Base-by-base conservation (phyloP, 2,797 vertebrate genomes). In the Heteromormyrus szaboi region DNA sequence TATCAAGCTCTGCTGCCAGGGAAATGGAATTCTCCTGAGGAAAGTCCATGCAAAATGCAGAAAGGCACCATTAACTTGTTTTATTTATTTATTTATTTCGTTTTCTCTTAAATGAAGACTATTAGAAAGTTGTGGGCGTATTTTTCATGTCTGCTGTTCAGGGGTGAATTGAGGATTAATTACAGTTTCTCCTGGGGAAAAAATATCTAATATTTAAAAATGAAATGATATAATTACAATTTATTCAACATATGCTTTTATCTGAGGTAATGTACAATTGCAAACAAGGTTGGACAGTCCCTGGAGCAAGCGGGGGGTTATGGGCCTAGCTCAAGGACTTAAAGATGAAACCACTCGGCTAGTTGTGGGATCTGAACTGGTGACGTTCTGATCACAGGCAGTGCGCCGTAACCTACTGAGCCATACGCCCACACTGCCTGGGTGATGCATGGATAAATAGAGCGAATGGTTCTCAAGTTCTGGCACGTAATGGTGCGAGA, bases 401-500 rank as follows among this genome's bases (percentile, higher is more conserved):
- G 25, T 3, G 25, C 62, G 29, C 1, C 59, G 2, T 62, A 25
- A 33, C 62, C 25, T 68, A 29, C 65, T 4, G 29, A 5, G 68
- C 14, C 33, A 6, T 0, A 37, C 12, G 4, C 29, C 12, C n/a
- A 62, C 56, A 3, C 29, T 14, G 29, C 29, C 11, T 37, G 12
- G 5, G 11, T 14, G 65, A 6, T 72, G 29, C 12, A 37, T 72
- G 65, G 29, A 37, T 72, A 37, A 37, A 17, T 14, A 33, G 65
- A 68, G 29, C 25, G 29, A 37, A 72, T 72, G 29, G 4, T 37
- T 72, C 17, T 17, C 29, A 72, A 33, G 65, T 29, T 54, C 46
- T 72, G 85, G 68, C 87, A 81, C 72, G 88, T 89, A 33, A 12
- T 48, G 72, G 59, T 87, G 56, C 33, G 59, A 68, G 88, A 91